These are phyloP conservation scores for Delichon dasypus DNA, from an alignment of 2,797 vertebrate species.

Conservation along the genomic window DNA sequence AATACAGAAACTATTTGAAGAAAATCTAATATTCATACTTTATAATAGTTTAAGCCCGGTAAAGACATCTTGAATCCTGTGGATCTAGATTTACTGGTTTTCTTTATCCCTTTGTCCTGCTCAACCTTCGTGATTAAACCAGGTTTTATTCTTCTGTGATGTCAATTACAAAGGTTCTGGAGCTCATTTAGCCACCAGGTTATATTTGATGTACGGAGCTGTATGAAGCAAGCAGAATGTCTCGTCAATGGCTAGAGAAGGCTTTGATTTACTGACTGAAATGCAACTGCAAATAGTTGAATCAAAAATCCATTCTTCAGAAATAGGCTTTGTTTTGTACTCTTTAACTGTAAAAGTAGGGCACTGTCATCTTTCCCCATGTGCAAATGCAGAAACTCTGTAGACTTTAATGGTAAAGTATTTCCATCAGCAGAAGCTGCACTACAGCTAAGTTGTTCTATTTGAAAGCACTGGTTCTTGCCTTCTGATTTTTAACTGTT, in stretches of 20 bases:
- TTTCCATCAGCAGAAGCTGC: background rate
- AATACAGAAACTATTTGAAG: background rate
- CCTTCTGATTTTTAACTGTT: background rate
- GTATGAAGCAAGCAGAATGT: background rate
- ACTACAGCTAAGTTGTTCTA: background rate
- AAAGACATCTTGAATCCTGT: background rate
- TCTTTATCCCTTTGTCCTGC: slow-evolving; percentile 1
- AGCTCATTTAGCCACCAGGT: background rate
- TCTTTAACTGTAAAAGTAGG: background rate
- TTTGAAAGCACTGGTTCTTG: background rate
- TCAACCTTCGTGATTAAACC: slow-evolving; percentile 22
- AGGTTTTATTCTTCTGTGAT: background rate
- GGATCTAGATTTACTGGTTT: background rate
- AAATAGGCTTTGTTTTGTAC: background rate
- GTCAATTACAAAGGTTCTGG: background rate
- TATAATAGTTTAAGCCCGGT: background rate
- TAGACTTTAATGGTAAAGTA: background rate
- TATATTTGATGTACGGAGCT: background rate
- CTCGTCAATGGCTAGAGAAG: background rate
- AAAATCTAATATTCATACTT: background rate
- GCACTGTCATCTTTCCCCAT: background rate
- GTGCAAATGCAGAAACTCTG: background rate
- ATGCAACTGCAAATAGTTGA: slow-evolving; percentile 5
- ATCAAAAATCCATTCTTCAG: background rate
- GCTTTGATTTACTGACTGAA: slow-evolving; percentile 26